Conservation (phyloP, 1,140 invertebrate species). For the Acromyrmex charruanus region DNA sequence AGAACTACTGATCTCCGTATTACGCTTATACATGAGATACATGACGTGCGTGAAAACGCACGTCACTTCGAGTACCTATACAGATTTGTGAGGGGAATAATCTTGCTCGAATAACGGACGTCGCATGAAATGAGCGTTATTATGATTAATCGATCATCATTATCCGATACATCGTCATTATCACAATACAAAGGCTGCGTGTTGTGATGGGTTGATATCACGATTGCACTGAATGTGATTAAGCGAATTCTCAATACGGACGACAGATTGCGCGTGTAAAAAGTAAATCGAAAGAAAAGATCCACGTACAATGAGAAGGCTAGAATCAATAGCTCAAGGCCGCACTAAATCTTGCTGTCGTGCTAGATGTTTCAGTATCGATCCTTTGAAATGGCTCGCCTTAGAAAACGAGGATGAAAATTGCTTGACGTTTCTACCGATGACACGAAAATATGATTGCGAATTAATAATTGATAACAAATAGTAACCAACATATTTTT, state of each 20-base stretch:
- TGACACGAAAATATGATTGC: not conserved
- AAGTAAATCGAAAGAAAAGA: slow-evolving; percentile 55
- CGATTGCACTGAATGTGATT: slow-evolving; percentile 21
- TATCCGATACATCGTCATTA: slow-evolving; percentile 21
- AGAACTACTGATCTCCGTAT: slow-evolving; percentile 12
- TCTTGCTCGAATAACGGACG: not conserved
- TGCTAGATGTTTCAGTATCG: slow-evolving; percentile 53
- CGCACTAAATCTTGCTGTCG: slow-evolving; percentile 63
- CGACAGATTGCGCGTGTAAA: slow-evolving; percentile 1
- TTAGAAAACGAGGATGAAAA: slow-evolving; percentile 34
- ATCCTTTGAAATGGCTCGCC: slow-evolving; percentile 41
- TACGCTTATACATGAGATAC: not conserved
- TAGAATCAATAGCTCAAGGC: slow-evolving; percentile 59
- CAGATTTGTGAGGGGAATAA: slow-evolving; percentile 6
- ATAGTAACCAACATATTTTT: not conserved
- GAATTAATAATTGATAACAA: slow-evolving; percentile 31
- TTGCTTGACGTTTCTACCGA: slow-evolving; percentile 22
- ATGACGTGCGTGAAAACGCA: not conserved
- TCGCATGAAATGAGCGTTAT: slow-evolving; percentile 15
- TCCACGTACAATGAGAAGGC: slow-evolving; percentile 37
- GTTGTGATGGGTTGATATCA: slow-evolving; percentile 5
- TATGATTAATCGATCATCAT: slow-evolving; percentile 43
- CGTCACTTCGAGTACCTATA: not conserved
- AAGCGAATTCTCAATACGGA: slow-evolving; percentile 11
- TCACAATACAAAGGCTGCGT: slow-evolving; percentile 16